Percentiles rank a stretch among this genome's conserved stretches.
Conservation (phyloP, 2,888 invertebrate genomes). For the Sisyra nigra region DNA sequence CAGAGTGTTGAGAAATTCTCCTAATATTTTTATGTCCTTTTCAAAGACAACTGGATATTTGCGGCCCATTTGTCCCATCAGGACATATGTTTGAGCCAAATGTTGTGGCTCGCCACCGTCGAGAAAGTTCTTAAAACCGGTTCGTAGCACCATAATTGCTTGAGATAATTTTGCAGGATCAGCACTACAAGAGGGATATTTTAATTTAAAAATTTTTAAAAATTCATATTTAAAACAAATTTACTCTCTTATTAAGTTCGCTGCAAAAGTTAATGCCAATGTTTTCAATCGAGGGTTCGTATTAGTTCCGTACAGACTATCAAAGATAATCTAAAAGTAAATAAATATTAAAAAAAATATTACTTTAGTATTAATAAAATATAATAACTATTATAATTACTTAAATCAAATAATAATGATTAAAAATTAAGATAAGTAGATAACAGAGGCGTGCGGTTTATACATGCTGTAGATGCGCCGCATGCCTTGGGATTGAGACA, state of each 20-base stretch:
- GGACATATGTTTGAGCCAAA: constrained; percentile 54
- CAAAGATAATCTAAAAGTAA: constrained; percentile 56
- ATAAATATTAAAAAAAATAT: constrained; percentile 4
- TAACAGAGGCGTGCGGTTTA: no score
- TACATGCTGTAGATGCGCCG: no score
- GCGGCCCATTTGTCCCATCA: constrained; percentile 51
- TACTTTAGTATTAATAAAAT: constrained; percentile 7
- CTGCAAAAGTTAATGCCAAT: constrained; percentile 64
- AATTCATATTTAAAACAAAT: constrained; percentile 5
- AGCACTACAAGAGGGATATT: constrained; percentile 31
- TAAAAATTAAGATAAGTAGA: no score
- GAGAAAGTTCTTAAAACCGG: constrained; percentile 56
- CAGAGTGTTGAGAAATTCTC: constrained; percentile 32
- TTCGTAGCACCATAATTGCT: constrained; percentile 54
- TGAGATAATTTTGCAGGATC: constrained; percentile 40
- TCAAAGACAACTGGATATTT: constrained; percentile 44
- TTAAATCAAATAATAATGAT: no score
- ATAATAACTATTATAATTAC: no score
- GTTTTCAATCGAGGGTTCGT: constrained; percentile 72
- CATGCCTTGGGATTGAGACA: no score
- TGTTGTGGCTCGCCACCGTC: constrained; percentile 43
- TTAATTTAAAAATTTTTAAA: neutral
- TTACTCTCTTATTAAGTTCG: constrained; percentile 65
- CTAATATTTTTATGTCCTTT: constrained; percentile 43
- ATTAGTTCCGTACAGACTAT: constrained; percentile 67